Conservation (phyloP, 1,140 invertebrate genomes). For the Akabosia matsudoensis region DNA sequence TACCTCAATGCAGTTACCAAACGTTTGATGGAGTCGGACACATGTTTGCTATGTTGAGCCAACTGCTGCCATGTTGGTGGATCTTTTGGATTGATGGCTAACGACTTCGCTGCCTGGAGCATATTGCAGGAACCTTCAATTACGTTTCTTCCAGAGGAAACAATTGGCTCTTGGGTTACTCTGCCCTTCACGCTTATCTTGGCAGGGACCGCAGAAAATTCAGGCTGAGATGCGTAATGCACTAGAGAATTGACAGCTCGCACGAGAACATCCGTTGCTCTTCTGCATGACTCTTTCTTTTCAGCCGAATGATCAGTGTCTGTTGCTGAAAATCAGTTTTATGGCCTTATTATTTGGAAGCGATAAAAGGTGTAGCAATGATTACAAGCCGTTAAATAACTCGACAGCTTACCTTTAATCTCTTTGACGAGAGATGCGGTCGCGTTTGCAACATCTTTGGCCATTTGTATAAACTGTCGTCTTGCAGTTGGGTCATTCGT, state of each 20-base stretch:
- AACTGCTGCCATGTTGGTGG: constrained; percentile 89
- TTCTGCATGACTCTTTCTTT: constrained; percentile 70
- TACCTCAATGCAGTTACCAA: constrained; percentile 83
- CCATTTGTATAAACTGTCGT: constrained; percentile 93
- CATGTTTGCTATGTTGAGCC: constrained; percentile 87
- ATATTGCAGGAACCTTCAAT: constrained; percentile 82
- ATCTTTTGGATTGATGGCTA: constrained; percentile 85
- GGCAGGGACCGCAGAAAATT: constrained; percentile 73
- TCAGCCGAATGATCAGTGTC: constrained; percentile 77
- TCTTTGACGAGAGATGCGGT: constrained; percentile 91
- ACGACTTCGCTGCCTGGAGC: constrained; percentile 75
- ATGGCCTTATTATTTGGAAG: neutral
- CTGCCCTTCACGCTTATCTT: constrained; percentile 77
- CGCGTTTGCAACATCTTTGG: constrained; percentile 94
- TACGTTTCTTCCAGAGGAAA: constrained; percentile 73
- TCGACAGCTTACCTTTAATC: constrained; percentile 69
- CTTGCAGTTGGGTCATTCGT: constrained; percentile 91
- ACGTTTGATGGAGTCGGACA: constrained; percentile 93
- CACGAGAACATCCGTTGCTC: constrained; percentile 78
- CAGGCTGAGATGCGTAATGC: constrained; percentile 82
- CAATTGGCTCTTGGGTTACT: constrained; percentile 80
- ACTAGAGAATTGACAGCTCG: constrained; percentile 90
- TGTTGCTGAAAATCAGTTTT: constrained; percentile 56
- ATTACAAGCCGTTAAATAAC: constrained; percentile 25
- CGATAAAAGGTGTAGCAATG: neutral